phyloP scores from a whole-genome alignment of 1,140 invertebrate genomes.

The Monomorium pharaonis region DNA sequence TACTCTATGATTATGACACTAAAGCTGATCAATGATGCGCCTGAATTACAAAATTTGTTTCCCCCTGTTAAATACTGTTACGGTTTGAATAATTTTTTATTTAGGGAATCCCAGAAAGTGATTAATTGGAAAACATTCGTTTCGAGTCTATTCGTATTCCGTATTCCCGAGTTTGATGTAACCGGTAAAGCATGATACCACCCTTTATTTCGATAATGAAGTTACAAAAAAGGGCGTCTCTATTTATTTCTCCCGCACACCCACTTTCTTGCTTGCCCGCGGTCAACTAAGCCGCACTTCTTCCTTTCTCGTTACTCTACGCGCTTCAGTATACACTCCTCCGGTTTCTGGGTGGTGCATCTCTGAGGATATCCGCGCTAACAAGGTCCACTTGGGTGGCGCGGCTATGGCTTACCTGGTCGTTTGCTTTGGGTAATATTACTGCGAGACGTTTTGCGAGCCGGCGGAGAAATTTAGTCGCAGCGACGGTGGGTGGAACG shows the following conservation, averaged over 20 bases:
- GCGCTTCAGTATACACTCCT: constrained; percentile 65
- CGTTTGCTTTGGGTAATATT: constrained; percentile 77
- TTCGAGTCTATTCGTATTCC: background rate
- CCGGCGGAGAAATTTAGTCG: constrained; percentile 66
- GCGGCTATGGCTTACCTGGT: constrained; percentile 67
- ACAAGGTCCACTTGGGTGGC: constrained; percentile 83
- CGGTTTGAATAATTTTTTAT: background rate
- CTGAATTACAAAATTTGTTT: background rate
- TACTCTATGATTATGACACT: background rate
- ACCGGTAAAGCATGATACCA: background rate
- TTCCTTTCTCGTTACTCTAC: constrained; percentile 55
- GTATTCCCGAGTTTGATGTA: too few relatives aligned
- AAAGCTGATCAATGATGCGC: background rate
- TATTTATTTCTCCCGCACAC: constrained; percentile 62
- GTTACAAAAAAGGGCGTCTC: constrained; percentile 68
- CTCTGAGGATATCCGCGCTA: constrained; percentile 74
- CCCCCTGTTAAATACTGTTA: background rate
- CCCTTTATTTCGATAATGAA: constrained; percentile 74
- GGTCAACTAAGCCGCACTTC: constrained; percentile 17
- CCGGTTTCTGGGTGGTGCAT: constrained; percentile 79
- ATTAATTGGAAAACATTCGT: background rate
- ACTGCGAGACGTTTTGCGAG: constrained; percentile 72
- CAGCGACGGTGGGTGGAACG: constrained; percentile 68
- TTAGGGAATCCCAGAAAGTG: background rate
- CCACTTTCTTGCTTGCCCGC: background rate